phyloP scores from a whole-genome alignment of 2,797 vertebrate species.

The Acropternis orthonyx region DNA sequence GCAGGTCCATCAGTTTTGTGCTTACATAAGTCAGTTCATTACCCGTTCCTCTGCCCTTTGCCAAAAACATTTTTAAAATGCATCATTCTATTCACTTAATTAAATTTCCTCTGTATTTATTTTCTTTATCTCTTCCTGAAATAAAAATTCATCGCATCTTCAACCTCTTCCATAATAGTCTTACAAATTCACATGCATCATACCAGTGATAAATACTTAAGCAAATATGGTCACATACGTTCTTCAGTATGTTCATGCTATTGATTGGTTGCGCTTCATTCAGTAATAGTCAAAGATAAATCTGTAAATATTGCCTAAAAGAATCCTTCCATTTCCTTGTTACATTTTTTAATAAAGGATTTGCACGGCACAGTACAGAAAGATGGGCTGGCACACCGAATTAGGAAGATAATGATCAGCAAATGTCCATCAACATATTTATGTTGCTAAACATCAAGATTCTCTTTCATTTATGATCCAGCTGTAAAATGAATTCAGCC shows the following conservation, averaged over 20 bases:
- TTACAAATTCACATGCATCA: background rate
- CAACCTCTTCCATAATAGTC: background rate
- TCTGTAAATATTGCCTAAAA: background rate
- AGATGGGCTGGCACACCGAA: background rate
- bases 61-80: slow-evolving; percentile 34
- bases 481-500: slow-evolving; percentile 38
- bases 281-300: background rate
- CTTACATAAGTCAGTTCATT: background rate
- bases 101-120: slow-evolving; percentile 26
- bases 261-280: background rate
- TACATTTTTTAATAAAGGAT: background rate
- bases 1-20: background rate
- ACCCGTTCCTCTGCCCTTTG: slow-evolving; percentile 10
- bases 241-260: background rate
- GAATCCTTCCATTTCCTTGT: background rate
- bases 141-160: background rate
- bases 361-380: background rate
- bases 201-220: background rate
- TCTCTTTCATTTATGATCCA: slow-evolving; percentile 33
- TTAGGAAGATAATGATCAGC: background rate
- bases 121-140: slow-evolving; percentile 20
- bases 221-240: background rate
- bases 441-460: slow-evolving; percentile 4
- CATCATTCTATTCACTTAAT: slow-evolving; percentile 23
- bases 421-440: slow-evolving; percentile 2